These are phyloP conservation scores for Orius insidiosus DNA, from an alignment of 1,140 invertebrate genomes.

Conservation along the genomic window DNA sequence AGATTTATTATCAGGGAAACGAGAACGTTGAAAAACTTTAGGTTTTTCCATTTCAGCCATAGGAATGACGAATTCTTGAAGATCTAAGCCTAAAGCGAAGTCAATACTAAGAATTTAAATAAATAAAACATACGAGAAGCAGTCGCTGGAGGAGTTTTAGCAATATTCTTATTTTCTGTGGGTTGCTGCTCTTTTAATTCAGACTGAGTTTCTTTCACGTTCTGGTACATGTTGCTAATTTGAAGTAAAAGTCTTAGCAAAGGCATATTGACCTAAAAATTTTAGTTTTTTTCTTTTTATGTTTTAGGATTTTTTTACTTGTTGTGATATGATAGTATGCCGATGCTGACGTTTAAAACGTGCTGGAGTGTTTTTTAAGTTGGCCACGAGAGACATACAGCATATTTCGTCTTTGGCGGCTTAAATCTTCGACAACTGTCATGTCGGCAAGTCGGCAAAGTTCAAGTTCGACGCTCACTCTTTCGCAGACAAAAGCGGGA, in stretches of 20 bases:
- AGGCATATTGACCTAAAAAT: slow-evolving; percentile 74
- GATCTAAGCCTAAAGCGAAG: slow-evolving; percentile 12
- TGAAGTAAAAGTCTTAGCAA: slow-evolving; percentile 82
- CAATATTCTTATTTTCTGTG: slow-evolving; percentile 13
- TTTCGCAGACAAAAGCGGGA: slow-evolving; percentile 82
- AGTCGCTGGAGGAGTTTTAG: slow-evolving; percentile 17
- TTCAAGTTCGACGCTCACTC: slow-evolving; percentile 72
- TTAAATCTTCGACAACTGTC: slow-evolving; percentile 66
- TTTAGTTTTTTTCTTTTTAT: too few relatives aligned
- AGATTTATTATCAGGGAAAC: slow-evolving; percentile 16
- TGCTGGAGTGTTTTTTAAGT: slow-evolving; percentile 76
- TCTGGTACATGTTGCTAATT: slow-evolving; percentile 94
- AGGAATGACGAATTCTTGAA: slow-evolving; percentile 12
- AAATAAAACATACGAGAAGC: slow-evolving; percentile 8
- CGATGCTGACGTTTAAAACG: slow-evolving; percentile 75
- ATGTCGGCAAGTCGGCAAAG: slow-evolving; percentile 78
- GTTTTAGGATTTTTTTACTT: slow-evolving; percentile 33
- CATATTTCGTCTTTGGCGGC: slow-evolving; percentile 60
- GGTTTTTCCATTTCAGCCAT: slow-evolving; percentile 23
- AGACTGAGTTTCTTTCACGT: slow-evolving; percentile 84
- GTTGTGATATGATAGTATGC: slow-evolving; percentile 72
- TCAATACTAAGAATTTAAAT: not conserved
- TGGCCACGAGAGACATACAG: slow-evolving; percentile 71
- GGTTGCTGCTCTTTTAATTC: slow-evolving; percentile 59
- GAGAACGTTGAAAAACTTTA: slow-evolving; percentile 23